These are phyloP conservation scores for crab-eating macaque (Macaca fascicularis) DNA, from an alignment of 2,113 vertebrate species.

Conservation along the genomic window T2T-MFA8v1.1 NC_088378.1:171150001-171150500, in stretches of 20 bases:
- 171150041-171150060: constrained; percentile 61
- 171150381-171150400: background rate
- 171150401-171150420: background rate
- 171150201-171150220: constrained; percentile 72
- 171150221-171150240: constrained; percentile 47
- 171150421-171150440: background rate
- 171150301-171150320: constrained; percentile 20
- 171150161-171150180: constrained; percentile 50
- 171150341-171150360: background rate
- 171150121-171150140: constrained; percentile 63
- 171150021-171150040: constrained; percentile 66
- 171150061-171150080: constrained; percentile 69
- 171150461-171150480: background rate
- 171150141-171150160: constrained; percentile 53
- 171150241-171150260: background rate
- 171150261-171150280: constrained; percentile 71
- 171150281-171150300: constrained; percentile 46
- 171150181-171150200: constrained; percentile 74
- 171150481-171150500: background rate
- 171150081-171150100: constrained; percentile 64
- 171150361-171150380: background rate
- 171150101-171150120: constrained; percentile 52
- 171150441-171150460: background rate
- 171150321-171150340: constrained; percentile 31
- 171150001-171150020: constrained; percentile 65